Conservation (phyloP, 2,888 invertebrate genomes). For the Drosophila bunnanda region DNA sequence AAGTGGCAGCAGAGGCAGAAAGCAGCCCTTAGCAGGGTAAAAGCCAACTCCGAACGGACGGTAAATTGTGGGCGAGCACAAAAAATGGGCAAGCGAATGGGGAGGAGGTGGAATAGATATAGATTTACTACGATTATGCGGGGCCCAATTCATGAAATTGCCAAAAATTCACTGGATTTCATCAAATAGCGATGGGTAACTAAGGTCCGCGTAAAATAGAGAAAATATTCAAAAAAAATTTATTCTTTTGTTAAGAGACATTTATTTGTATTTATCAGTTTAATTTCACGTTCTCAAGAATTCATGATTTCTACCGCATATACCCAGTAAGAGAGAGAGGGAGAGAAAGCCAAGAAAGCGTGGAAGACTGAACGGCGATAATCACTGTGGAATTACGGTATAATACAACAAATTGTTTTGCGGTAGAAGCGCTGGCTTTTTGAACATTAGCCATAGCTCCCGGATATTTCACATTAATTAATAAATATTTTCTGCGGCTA, state of each 20-base stretch:
- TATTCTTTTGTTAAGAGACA: not conserved
- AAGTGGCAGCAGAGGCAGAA: constrained; percentile 6
- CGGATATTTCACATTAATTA: constrained; percentile 38
- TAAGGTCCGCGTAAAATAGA: too few species aligned
- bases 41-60: constrained; percentile 19
- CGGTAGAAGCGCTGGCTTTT: constrained; percentile 38
- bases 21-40: constrained; percentile 19
- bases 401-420: constrained; percentile 31
- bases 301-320: not conserved
- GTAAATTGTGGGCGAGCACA: constrained; percentile 29
- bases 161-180: not conserved
- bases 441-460: constrained; percentile 31
- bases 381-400: constrained; percentile 61
- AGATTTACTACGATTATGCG: not conserved
- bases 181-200: too few species aligned
- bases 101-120: not conserved
- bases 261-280: not conserved
- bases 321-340: not conserved
- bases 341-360: constrained; percentile 70
- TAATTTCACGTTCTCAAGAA: too few species aligned
- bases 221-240: too few species aligned
- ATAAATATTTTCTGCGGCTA: constrained; percentile 40
- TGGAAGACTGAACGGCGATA: constrained; percentile 61
- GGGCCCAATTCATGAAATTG: not conserved
- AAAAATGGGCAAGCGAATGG: not conserved